Percentiles rank a stretch among this genome's conserved stretches.
Conservation (phyloP, 2,888 invertebrate species). For the Drosophila bunnanda region DNA sequence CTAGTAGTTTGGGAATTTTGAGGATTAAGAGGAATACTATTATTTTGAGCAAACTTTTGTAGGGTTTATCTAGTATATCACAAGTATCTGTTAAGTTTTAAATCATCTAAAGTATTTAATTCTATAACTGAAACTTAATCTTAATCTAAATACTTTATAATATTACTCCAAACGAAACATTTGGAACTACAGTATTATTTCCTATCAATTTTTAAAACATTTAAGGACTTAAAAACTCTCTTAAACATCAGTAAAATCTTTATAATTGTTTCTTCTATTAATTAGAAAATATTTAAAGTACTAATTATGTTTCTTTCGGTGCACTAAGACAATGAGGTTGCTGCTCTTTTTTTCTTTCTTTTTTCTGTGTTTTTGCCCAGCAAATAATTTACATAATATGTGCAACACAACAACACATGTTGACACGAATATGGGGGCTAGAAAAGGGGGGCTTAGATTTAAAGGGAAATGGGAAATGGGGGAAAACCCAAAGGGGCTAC, state of each 20-base stretch:
- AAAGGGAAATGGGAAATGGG: background rate
- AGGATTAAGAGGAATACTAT: background rate
- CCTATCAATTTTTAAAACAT: background rate
- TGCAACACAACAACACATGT: conserved; percentile 69
- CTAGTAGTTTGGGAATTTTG: background rate
- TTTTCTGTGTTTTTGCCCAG: conserved; percentile 52
- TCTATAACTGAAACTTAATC: background rate
- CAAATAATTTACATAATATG: conserved; percentile 77
- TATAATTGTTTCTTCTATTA: too few relatives aligned
- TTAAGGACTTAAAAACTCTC: background rate
- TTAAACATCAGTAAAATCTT: background rate
- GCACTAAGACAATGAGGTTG: conserved; percentile 21
- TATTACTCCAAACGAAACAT: background rate
- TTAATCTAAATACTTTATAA: background rate
- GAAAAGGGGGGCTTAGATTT: conserved; percentile 1
- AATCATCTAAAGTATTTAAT: background rate
- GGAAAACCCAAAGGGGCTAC: conserved; percentile 21
- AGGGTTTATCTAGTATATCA: background rate
- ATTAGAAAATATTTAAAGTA: too few relatives aligned
- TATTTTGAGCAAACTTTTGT: background rate
- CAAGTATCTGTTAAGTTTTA: background rate
- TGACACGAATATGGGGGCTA: conserved; percentile 65
- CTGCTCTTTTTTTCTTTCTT: conserved; percentile 12
- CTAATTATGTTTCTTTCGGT: background rate
- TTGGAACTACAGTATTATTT: background rate